A percentile compares a stretch with the other conserved stretches of the same genome.
Evolutionary conservation across 2,113 vertebrate species (phyloP).

Genomic region (Chionodraco myersi): DNA sequence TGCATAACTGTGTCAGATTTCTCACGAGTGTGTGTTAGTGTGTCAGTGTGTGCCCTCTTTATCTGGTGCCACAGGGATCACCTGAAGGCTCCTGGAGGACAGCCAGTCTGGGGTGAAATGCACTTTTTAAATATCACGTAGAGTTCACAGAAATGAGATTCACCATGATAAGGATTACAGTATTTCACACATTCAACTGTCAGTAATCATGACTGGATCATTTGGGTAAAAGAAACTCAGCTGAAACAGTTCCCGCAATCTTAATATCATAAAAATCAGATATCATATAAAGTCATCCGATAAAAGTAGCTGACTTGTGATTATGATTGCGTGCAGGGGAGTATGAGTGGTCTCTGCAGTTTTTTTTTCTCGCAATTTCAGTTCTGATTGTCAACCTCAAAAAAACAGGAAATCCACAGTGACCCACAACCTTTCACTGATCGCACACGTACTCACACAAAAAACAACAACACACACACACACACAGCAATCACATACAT

Average conservation of each 20-base stretch:
- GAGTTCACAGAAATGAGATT: constrained; percentile 1
- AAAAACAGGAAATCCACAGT: constrained; percentile 81
- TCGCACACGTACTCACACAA: constrained; percentile 39
- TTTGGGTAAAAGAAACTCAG: not conserved
- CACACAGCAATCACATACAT: constrained; percentile 8
- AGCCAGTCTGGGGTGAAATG: not conserved
- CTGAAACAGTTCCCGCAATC: not conserved
- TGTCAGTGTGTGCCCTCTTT: constrained; percentile 83
- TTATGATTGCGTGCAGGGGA: constrained; percentile 20
- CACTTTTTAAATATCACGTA: not conserved
- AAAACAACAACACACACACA: constrained; percentile 3
- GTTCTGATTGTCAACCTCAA: constrained; percentile 80
- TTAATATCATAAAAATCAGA: not conserved
- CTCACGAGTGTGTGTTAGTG: constrained; percentile 81
- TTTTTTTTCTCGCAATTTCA: constrained; percentile 64
- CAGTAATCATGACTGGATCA: not conserved
- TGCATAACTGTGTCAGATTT: constrained; percentile 80
- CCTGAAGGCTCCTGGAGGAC: constrained; percentile 31
- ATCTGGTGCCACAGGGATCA: constrained; percentile 68
- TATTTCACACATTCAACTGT: not conserved
- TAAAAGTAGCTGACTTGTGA: constrained; percentile 2
- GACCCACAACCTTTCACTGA: constrained; percentile 79
- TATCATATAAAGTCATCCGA: not conserved
- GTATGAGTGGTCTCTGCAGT: constrained; percentile 62
- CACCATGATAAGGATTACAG: constrained; percentile 10